phyloP scores from a whole-genome alignment of 2,888 invertebrate genomes.

The Isoperla grammatica region DNA sequence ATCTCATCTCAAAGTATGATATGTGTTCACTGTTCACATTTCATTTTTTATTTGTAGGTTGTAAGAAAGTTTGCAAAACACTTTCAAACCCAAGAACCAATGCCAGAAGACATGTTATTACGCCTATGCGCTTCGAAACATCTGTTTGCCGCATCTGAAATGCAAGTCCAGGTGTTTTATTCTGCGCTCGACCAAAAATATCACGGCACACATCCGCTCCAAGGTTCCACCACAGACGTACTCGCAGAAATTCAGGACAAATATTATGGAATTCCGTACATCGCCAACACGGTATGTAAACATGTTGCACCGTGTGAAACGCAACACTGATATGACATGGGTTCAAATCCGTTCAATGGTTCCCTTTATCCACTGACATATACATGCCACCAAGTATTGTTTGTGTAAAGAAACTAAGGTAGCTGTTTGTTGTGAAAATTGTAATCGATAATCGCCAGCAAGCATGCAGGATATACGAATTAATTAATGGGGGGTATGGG shows the following conservation, averaged over 20 bases:
- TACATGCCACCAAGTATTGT: background rate
- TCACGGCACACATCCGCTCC: conserved; percentile 58
- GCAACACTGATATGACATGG: too few relatives aligned
- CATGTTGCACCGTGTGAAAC: background rate
- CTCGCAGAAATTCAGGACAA: conserved; percentile 69
- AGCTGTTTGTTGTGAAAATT: too few relatives aligned
- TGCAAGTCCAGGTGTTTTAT: conserved; percentile 87
- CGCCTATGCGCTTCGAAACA: conserved; percentile 80
- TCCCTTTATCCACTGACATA: too few relatives aligned
- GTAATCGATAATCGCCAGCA: too few relatives aligned
- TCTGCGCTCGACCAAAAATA: conserved; percentile 88
- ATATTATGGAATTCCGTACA: conserved; percentile 83
- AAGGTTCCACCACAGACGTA: conserved; percentile 61
- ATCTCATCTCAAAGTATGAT: too few relatives aligned
- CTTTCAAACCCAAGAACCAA: conserved; percentile 78
- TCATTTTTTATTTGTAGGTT: conserved; percentile 61
- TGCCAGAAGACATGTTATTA: conserved; percentile 73
- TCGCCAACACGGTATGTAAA: conserved; percentile 70
- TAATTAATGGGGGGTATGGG: too few relatives aligned
- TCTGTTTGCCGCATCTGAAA: conserved; percentile 83
- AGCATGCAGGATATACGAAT: too few relatives aligned
- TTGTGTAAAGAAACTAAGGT: background rate
- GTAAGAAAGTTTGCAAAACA: conserved; percentile 82
- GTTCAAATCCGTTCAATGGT: too few relatives aligned
- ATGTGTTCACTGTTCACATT: too few relatives aligned